A percentile compares a stretch with the other conserved stretches of the same genome.
Evolutionary conservation across 2,888 invertebrate genomes (phyloP).

Genomic region (Rotaria sp.): DNA sequence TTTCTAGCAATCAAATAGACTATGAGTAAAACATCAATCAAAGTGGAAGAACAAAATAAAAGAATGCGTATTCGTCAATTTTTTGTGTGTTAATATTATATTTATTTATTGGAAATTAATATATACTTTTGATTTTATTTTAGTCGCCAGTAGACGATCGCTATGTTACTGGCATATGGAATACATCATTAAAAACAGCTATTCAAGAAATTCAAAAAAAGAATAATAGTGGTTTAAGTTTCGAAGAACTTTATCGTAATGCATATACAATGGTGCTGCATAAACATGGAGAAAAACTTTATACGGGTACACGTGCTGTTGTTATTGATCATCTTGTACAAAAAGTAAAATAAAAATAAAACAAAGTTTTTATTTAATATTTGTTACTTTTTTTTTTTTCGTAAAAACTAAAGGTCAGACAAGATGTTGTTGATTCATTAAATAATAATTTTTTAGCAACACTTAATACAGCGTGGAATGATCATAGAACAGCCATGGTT

Average conservation of each 20-base stretch:
- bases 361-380: too few relatives aligned
- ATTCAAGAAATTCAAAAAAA: conserved; percentile 99
- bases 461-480: conserved; percentile 93
- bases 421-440: conserved; percentile 79
- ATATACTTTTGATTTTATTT: not conserved
- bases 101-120: not conserved
- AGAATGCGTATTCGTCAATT: conserved; percentile 23
- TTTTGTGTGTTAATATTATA: not conserved
- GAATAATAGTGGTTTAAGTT: conserved; percentile 96
- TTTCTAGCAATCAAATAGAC: not conserved
- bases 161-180: conserved; percentile 76
- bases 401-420: conserved; percentile 60
- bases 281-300: conserved; percentile 95
- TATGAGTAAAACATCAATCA: conserved; percentile 1
- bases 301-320: conserved; percentile 90
- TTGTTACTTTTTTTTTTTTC: too few relatives aligned
- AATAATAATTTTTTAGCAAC: conserved; percentile 89
- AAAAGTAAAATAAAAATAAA: conserved; percentile 63
- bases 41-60: not conserved
- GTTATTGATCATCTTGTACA: conserved; percentile 90
- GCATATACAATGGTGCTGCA: conserved; percentile 99
- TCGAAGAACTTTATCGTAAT: conserved; percentile 97
- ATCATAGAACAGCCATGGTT: conserved; percentile 99
- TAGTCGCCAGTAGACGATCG: conserved; percentile 34
- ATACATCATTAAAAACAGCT: conserved; percentile 79